Evolutionary conservation across 2,797 vertebrate species (phyloP), one percentile per base, ranked within the genome.

Genomic region (Tokudaia muenninki): DNA sequence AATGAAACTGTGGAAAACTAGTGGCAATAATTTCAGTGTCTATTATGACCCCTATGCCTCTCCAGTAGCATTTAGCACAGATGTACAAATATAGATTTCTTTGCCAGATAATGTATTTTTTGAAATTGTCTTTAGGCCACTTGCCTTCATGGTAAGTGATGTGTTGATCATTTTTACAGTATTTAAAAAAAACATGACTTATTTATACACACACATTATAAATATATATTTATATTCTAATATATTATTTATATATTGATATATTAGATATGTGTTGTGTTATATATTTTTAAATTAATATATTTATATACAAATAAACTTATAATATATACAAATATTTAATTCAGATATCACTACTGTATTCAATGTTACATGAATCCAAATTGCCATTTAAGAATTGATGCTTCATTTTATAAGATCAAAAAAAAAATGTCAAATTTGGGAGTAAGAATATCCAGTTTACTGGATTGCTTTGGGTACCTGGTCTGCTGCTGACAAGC

Each of bases 1-100:
- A 77, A 9, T 74, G 72, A 92, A 96, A 82, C 80, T n/a, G 10
- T 70, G 50, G 4, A 90, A 90, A 87, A 61, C 78, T 37, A 81
- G 47, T 78, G 90, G 55, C 31, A 59, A 75, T 91, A 19, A 89
- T 94, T 91, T 61, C 3, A 72, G 52, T 21, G 17, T 12, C 41
- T 6, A 34, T 93, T 70, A 88, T 19, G 29, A 67, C 63, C 37
- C 41, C 41, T 21, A 5, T 92, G 29, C 57, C 59, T 47, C 57
- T 78, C 72, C n/a, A 47, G 7, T n/a, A 21, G 16, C 22, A 17
- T 75, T 41, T 87, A 81, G n/a, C 4, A n/a, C 67, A 0, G 52
- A 3, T 47, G 12, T 11, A 77, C 82, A 78, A 44, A 65, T 37
- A 4, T 29, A 65, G 65, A 41, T 29, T 59, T 2, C 47, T 86